A percentile compares a stretch with the other conserved stretches of the same genome.
Conservation (phyloP, 2,888 invertebrate genomes). For the Lithophane socia region DNA sequence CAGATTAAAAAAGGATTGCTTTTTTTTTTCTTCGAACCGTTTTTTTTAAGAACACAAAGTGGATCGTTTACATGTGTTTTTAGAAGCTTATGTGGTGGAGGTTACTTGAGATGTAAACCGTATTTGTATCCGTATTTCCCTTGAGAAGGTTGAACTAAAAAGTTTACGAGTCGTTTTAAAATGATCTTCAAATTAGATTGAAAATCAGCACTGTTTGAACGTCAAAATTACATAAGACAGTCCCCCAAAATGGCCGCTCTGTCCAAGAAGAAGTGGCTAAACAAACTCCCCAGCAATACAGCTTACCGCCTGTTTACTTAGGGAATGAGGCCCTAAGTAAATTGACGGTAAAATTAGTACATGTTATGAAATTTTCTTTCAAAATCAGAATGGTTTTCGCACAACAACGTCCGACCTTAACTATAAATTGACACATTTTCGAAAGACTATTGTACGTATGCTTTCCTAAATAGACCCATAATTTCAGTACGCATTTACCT, state of each 20-base stretch:
- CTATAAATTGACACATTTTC: too few species aligned
- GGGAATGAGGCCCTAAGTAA: not conserved
- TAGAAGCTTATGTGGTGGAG: conserved; percentile 13
- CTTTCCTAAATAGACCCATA: not conserved
- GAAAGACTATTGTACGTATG: too few species aligned
- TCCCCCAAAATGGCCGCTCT: not conserved
- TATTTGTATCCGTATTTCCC: conserved; percentile 10
- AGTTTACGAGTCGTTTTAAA: not conserved
- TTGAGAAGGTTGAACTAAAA: not conserved
- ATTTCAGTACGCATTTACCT: conserved; percentile 7
- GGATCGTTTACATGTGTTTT: conserved; percentile 48
- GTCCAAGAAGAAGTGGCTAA: not conserved
- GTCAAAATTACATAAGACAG: not conserved
- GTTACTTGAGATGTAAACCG: conserved; percentile 13
- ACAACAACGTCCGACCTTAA: not conserved
- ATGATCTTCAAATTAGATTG: not conserved
- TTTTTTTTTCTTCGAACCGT: conserved; percentile 27
- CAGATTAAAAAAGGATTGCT: conserved; percentile 47
- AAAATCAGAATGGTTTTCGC: not conserved
- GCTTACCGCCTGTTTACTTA: not conserved
- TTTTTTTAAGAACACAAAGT: conserved; percentile 26
- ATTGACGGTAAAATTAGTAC: not conserved
- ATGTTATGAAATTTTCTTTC: not conserved
- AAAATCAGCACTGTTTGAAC: too few species aligned
- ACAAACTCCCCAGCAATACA: not conserved